These are phyloP conservation scores for Stenichneumon culpator DNA, from an alignment of 2,888 invertebrate genomes.

Conservation along the genomic window DNA sequence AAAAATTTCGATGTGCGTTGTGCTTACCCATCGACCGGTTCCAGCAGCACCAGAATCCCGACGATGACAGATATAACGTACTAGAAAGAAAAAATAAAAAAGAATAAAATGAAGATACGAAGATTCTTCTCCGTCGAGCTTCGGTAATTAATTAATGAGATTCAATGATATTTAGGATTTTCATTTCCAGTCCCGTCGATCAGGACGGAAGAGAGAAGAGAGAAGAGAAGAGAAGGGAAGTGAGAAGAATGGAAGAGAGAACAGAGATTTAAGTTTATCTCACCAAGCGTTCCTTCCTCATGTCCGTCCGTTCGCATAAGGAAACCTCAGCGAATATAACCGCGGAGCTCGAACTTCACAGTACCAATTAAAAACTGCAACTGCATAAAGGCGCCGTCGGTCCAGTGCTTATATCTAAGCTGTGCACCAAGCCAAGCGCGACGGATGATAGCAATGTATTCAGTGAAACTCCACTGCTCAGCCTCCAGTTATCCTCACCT, in stretches of 20 bases:
- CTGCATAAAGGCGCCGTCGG: constrained; percentile 69
- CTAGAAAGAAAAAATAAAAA: constrained; percentile 53
- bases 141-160: too few relatives aligned
- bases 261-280: constrained; percentile 23
- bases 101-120: not conserved
- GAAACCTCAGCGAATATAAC: constrained; percentile 8
- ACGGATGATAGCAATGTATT: constrained; percentile 72
- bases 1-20: not conserved
- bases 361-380: constrained; percentile 65
- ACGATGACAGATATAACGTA: constrained; percentile 59
- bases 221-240: too few relatives aligned
- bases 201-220: not conserved
- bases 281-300: constrained; percentile 77
- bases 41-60: constrained; percentile 54
- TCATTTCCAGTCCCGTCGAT: not conserved
- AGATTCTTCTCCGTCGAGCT: not conserved
- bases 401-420: constrained; percentile 75
- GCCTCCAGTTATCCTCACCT: constrained; percentile 45
- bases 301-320: constrained; percentile 34
- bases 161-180: too few relatives aligned
- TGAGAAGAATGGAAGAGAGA: not conserved
- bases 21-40: constrained; percentile 62
- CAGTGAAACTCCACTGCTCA: constrained; percentile 73
- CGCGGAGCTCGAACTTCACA: constrained; percentile 39
- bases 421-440: constrained; percentile 74